phyloP scores from a whole-genome alignment of 2,888 invertebrate species.

The Aporophyla nigra region DNA sequence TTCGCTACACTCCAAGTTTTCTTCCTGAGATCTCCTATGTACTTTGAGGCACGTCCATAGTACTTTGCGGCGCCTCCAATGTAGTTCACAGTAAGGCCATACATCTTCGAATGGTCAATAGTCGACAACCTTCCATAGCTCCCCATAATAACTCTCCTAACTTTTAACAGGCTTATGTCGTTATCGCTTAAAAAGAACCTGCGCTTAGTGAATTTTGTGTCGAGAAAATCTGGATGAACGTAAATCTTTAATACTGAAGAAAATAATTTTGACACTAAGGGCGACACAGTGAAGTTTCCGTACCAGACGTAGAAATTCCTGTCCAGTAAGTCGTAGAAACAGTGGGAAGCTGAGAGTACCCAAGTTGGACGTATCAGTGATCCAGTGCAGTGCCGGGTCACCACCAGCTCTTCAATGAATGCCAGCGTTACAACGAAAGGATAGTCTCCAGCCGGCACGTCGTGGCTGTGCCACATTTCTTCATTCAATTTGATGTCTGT shows the following conservation, averaged over 20 bases:
- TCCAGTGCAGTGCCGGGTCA: conserved; percentile 1
- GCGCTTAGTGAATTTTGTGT: conserved; percentile 21
- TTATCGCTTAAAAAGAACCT: conserved; percentile 49
- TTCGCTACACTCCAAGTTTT: background rate
- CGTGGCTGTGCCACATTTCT: conserved; percentile 18
- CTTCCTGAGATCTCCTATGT: background rate
- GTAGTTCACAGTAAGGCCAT: conserved; percentile 47
- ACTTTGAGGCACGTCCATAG: background rate
- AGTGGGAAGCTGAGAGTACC: conserved; percentile 49
- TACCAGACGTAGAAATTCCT: conserved; percentile 50
- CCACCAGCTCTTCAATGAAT: conserved; percentile 16
- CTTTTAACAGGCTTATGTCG: conserved; percentile 48
- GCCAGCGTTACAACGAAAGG: conserved; percentile 18
- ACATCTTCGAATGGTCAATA: conserved; percentile 44
- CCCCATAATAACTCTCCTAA: background rate
- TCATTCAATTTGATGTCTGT: background rate
- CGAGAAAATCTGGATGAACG: conserved; percentile 37
- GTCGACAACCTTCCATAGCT: conserved; percentile 38
- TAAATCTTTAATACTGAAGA: conserved; percentile 40
- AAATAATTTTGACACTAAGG: conserved; percentile 27
- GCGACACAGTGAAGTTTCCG: conserved; percentile 40
- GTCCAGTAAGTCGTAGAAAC: conserved; percentile 39
- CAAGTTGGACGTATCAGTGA: conserved; percentile 38
- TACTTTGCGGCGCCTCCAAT: conserved; percentile 26
- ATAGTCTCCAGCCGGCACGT: conserved; percentile 24